Conservation (phyloP, 2,113 vertebrate genomes). For the Salvator merianae region DNA sequence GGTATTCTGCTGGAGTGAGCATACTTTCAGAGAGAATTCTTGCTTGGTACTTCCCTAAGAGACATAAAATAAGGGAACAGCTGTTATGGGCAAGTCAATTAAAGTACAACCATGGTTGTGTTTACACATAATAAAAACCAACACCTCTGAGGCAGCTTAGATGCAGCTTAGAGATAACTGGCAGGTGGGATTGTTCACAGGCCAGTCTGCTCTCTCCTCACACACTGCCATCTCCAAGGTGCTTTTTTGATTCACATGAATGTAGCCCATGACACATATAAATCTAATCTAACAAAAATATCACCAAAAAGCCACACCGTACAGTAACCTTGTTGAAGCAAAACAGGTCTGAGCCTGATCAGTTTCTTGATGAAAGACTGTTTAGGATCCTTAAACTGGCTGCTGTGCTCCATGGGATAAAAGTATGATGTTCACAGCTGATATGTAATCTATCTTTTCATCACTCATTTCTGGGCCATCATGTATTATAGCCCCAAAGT, state of each 20-base stretch:
- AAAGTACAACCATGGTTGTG: slow-evolving; percentile 20
- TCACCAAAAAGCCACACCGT: not conserved
- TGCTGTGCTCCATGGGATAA: not conserved
- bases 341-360: not conserved
- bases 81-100: not conserved
- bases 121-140: too few relatives aligned
- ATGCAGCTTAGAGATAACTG: not conserved
- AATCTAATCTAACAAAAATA: not conserved
- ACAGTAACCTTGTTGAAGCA: not conserved
- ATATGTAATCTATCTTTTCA: not conserved
- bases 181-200: too few relatives aligned
- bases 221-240: too few relatives aligned
- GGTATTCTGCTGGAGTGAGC: slow-evolving; percentile 84
- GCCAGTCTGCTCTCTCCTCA: too few relatives aligned
- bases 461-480: not conserved
- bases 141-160: not conserved
- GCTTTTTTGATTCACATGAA: too few relatives aligned
- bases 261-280: slow-evolving; percentile 25
- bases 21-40: slow-evolving; percentile 91
- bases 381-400: not conserved
- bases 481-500: not conserved
- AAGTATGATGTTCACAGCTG: not conserved
- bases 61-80: slow-evolving; percentile 33
- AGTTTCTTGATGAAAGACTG: not conserved
- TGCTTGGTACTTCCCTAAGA: slow-evolving; percentile 91